phyloP scores from a whole-genome alignment of 2,888 invertebrate species.

The Diaphora mendica region DNA sequence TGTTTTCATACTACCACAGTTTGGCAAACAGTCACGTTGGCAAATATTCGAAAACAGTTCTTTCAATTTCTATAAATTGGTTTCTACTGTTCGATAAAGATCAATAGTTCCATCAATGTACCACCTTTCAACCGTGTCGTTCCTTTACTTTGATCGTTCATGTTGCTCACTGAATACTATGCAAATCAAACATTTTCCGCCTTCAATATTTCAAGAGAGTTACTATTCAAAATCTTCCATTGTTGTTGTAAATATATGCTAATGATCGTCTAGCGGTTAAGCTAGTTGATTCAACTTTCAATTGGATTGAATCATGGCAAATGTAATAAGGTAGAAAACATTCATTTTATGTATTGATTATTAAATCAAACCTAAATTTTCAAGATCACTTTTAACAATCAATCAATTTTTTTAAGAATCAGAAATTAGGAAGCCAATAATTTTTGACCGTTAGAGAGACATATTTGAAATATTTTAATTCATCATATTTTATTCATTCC shows the following conservation, averaged over 20 bases:
- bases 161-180: constrained; percentile 51
- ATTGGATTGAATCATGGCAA: constrained; percentile 32
- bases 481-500: too few relatives aligned
- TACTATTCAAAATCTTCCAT: constrained; percentile 45
- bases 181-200: constrained; percentile 61
- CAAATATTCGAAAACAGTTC: neutral
- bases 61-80: constrained; percentile 1
- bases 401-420: too few relatives aligned
- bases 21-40: neutral
- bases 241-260: constrained; percentile 58
- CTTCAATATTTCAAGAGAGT: constrained; percentile 54
- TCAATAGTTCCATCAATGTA: constrained; percentile 39
- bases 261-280: constrained; percentile 47
- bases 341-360: neutral
- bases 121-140: constrained; percentile 38
- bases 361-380: neutral
- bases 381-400: neutral
- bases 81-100: constrained; percentile 27
- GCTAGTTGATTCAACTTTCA: constrained; percentile 40
- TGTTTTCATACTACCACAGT: neutral
- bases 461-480: neutral
- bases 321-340: constrained; percentile 18
- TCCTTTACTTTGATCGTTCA: constrained; percentile 36
- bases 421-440: neutral
- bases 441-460: neutral